phyloP scores from a whole-genome alignment of 2,888 invertebrate species.

The Odontocolon sp. region DNA sequence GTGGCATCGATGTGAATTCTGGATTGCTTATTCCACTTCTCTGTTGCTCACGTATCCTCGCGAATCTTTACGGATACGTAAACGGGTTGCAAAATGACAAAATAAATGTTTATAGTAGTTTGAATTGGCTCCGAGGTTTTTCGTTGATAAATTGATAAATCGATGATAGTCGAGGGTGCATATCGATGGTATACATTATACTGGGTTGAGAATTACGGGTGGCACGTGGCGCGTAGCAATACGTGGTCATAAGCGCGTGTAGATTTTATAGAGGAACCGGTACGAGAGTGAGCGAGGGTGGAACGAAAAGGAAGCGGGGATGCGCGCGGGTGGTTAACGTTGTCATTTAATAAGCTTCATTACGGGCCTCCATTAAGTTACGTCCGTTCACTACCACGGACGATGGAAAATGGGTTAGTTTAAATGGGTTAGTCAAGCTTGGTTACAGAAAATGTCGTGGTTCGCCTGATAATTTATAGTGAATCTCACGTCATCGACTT shows the following conservation, averaged over 20 bases:
- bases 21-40: not conserved
- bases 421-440: constrained; percentile 6
- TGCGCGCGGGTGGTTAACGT: constrained; percentile 54
- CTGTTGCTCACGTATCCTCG: not conserved
- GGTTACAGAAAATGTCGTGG: constrained; percentile 12
- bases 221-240: not conserved
- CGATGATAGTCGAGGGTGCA: no score
- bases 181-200: no score
- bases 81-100: not conserved
- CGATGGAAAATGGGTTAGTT: constrained; percentile 13
- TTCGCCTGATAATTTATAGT: constrained; percentile 7
- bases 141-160: no score
- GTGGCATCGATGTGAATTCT: constrained; percentile 4
- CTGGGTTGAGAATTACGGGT: not conserved
- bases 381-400: constrained; percentile 18
- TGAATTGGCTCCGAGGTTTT: no score
- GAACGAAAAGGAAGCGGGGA: not conserved
- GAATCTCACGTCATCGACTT: not conserved
- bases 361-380: constrained; percentile 54
- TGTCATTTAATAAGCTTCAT: constrained; percentile 64
- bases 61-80: not conserved
- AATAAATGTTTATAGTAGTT: not conserved
- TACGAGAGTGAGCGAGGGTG: not conserved
- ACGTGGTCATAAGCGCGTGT: not conserved
- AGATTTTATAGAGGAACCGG: not conserved